A percentile compares a stretch with the other conserved stretches of the same genome.
These are phyloP conservation scores for Crotalus viridis DNA, from an alignment of 2,113 vertebrate species.

Conservation along the genomic window DNA sequence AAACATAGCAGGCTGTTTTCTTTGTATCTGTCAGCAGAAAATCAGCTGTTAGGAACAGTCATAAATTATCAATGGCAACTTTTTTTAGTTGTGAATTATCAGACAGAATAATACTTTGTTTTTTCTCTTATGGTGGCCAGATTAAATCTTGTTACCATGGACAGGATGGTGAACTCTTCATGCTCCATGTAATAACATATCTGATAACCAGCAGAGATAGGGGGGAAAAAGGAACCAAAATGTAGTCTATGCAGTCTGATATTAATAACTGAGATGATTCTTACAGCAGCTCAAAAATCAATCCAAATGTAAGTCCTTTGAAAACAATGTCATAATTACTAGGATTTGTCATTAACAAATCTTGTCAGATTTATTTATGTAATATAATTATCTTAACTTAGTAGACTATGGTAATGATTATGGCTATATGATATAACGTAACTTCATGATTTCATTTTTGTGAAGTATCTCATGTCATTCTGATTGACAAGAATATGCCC, in stretches of 20 bases:
- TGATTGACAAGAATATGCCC: not conserved
- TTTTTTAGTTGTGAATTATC: constrained; percentile 1
- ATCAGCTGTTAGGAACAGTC: not conserved
- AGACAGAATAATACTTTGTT: not conserved
- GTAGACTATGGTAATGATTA: not conserved
- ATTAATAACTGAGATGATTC: not conserved
- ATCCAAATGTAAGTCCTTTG: not conserved
- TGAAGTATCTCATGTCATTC: not conserved
- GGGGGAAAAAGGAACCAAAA: not conserved
- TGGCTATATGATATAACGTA: not conserved
- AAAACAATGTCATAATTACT: not conserved
- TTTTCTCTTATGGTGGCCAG: not conserved
- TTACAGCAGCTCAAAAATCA: not conserved
- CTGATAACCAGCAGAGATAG: not conserved
- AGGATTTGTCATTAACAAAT: not conserved
- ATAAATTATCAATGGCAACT: not conserved
- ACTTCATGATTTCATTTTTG: not conserved
- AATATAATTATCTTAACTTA: not conserved
- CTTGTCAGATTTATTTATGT: not conserved
- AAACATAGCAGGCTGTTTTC: not conserved
- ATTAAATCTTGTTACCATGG: not conserved
- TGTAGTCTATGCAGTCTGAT: not conserved
- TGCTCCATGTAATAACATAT: not conserved
- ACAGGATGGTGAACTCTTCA: not conserved
- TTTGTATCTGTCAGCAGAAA: not conserved